Conservation (phyloP, 2,888 invertebrate species). For the Drosophila emarginata region DNA sequence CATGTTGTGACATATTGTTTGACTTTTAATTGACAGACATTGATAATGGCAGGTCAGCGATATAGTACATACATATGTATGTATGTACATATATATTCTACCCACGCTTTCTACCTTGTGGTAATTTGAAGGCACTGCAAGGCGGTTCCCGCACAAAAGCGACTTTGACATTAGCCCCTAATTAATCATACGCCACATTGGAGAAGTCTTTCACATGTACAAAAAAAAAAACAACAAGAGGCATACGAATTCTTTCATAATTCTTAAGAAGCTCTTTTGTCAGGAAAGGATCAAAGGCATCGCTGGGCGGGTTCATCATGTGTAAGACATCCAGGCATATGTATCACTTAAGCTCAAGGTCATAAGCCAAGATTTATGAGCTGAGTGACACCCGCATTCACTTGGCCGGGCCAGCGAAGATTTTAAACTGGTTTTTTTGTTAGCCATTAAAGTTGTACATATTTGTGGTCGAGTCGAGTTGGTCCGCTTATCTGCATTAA, state of each 20-base stretch:
- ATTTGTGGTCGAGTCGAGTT: slow-evolving; percentile 27
- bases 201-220: too few relatives aligned
- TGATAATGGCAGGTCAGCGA: slow-evolving; percentile 54
- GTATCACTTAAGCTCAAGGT: slow-evolving; percentile 22
- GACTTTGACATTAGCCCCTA: slow-evolving; percentile 56
- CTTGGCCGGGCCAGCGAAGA: slow-evolving; percentile 37
- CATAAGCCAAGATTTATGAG: slow-evolving; percentile 66
- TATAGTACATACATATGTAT: not conserved
- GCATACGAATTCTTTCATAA: slow-evolving; percentile 20
- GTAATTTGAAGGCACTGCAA: slow-evolving; percentile 22
- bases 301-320: slow-evolving; percentile 9
- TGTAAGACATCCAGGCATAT: slow-evolving; percentile 13
- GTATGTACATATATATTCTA: not conserved
- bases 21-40: slow-evolving; percentile 63
- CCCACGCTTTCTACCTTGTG: slow-evolving; percentile 35
- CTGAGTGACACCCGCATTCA: slow-evolving; percentile 70
- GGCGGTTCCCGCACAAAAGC: slow-evolving; percentile 23
- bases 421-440: slow-evolving; percentile 58
- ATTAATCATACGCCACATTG: slow-evolving; percentile 56
- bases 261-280: slow-evolving; percentile 45
- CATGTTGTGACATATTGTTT: slow-evolving; percentile 54
- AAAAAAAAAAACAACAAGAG: too few relatives aligned
- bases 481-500: slow-evolving; percentile 71
- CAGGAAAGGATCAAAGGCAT: slow-evolving; percentile 35
- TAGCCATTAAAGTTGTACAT: slow-evolving; percentile 30